A percentile compares a stretch with the other conserved stretches of the same genome.
Conservation (phyloP, 1,140 invertebrate species). For the Pogonomyrmex barbatus region DNA sequence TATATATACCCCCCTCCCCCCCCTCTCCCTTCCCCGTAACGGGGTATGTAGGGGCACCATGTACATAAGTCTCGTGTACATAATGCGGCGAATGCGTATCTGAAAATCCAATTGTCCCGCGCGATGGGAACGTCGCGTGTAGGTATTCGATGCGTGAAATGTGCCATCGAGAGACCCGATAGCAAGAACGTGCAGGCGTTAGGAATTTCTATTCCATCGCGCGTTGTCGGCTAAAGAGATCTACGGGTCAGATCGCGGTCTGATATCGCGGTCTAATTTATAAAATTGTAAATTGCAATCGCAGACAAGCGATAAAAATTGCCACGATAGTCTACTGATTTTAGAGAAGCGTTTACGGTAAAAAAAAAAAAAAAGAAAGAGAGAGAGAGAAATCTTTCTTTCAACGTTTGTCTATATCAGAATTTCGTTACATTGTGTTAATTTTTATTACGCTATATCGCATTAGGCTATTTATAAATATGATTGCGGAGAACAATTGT, state of each 20-base stretch:
- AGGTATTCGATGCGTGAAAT: conserved; percentile 34
- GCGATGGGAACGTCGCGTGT: background rate
- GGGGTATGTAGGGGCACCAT: conserved; percentile 36
- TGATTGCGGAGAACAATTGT: background rate
- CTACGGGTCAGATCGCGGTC: conserved; percentile 40
- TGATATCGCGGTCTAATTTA: conserved; percentile 25
- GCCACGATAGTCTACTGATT: background rate
- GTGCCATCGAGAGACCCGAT: background rate
- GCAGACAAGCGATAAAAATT: background rate
- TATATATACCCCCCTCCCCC: conserved; percentile 45
- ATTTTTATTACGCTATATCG: background rate
- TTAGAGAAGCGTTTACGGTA: background rate
- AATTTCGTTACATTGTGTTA: background rate
- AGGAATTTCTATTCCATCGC: conserved; percentile 2
- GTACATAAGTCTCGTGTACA: conserved; percentile 38
- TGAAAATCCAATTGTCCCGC: conserved; percentile 62
- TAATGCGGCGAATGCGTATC: conserved; percentile 51
- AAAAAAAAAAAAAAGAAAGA: background rate
- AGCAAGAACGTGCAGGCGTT: background rate
- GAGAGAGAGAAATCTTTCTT: background rate
- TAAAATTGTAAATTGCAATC: background rate
- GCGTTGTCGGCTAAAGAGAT: conserved; percentile 40
- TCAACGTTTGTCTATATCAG: background rate
- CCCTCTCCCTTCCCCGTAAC: conserved; percentile 21
- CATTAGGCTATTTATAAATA: background rate